These are phyloP conservation scores for Papilio xuthus DNA, from an alignment of 1,140 invertebrate genomes.

Conservation along the genomic window DNA sequence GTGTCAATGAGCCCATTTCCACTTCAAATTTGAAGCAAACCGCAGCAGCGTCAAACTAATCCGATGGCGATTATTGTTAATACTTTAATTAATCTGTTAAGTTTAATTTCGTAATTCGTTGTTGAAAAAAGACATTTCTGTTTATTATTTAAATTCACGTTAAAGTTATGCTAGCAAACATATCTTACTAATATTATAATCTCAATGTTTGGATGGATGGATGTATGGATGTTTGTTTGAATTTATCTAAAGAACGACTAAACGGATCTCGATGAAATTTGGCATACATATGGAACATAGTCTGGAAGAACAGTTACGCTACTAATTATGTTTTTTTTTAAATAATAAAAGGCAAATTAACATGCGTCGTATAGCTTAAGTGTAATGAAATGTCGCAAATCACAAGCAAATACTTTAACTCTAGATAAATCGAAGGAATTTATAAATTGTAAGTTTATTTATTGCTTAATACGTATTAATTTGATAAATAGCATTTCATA, in stretches of 20 bases:
- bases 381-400: too few relatives aligned
- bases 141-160: background rate
- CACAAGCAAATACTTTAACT: too few relatives aligned
- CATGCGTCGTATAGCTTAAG: background rate
- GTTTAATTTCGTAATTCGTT: background rate
- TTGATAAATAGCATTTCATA: background rate
- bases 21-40: slow-evolving; percentile 22
- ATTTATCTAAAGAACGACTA: too few relatives aligned
- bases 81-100: background rate
- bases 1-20: slow-evolving; percentile 14
- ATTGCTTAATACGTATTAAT: background rate
- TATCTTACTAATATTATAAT: background rate
- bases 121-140: background rate
- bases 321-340: too few relatives aligned
- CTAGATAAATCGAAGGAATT: background rate
- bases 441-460: background rate
- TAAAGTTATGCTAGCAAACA: background rate
- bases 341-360: background rate
- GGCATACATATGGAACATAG: too few relatives aligned
- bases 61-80: background rate
- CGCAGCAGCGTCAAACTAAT: background rate
- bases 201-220: too few relatives aligned
- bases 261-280: too few relatives aligned
- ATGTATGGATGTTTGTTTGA: too few relatives aligned
- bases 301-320: too few relatives aligned